phyloP scores from a whole-genome alignment of 53 echinoderm and acorn worm genomes.

The Temnopleurus reevesii region DNA sequence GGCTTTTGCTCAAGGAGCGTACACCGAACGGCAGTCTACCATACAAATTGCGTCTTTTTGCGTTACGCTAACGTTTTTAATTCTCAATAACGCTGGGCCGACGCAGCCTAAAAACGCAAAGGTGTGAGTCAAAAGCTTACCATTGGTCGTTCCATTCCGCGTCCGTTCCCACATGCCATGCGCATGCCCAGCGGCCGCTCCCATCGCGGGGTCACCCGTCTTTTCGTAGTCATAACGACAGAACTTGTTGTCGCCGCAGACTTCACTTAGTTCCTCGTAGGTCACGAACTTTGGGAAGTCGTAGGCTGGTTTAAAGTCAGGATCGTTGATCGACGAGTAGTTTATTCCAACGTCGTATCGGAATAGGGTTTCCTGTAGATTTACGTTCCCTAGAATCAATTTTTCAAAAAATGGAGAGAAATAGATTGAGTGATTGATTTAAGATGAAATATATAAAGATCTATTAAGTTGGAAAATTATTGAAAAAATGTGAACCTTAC shows the following conservation, averaged over 20 bases:
- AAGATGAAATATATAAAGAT: too few relatives aligned
- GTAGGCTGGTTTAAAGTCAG: constrained; percentile 54
- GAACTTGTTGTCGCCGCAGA: constrained; percentile 68
- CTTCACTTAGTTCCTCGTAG: constrained; percentile 50
- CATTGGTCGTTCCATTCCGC: constrained; percentile 49
- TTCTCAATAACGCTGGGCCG: too few relatives aligned
- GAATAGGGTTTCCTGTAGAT: constrained; percentile 55
- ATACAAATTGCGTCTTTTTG: too few relatives aligned
- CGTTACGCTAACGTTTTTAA: too few relatives aligned
- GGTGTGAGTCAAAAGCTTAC: too few relatives aligned
- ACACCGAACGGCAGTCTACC: too few relatives aligned
- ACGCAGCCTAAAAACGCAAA: too few relatives aligned
- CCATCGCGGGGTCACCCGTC: constrained; percentile 65
- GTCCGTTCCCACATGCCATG: constrained; percentile 60
- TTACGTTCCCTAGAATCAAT: not conserved
- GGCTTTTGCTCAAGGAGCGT: too few relatives aligned
- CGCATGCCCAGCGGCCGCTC: constrained; percentile 54
- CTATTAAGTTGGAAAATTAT: too few relatives aligned
- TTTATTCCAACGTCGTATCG: constrained; percentile 79
- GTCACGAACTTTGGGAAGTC: constrained; percentile 46
- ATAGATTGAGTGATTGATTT: too few relatives aligned
- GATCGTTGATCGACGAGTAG: constrained; percentile 64
- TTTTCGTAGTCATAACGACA: constrained; percentile 93
- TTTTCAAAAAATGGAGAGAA: too few relatives aligned
- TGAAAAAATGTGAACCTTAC: too few relatives aligned